Evolutionary conservation across 2,113 vertebrate species (phyloP).

Genomic region (Oryzias celebensis): DNA sequence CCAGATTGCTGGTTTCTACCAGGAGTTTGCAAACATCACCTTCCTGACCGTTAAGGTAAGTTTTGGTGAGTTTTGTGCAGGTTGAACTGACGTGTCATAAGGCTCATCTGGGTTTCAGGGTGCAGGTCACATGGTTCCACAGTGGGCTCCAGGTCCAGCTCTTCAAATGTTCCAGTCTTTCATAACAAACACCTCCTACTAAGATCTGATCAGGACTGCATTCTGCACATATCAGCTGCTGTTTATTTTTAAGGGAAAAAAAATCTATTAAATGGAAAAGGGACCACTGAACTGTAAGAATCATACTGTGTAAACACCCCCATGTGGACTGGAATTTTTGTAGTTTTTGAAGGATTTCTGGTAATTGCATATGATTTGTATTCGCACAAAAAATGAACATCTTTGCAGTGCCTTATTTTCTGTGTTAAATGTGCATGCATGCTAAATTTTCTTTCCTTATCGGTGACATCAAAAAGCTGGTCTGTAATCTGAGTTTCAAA

Average conservation of each 20-base stretch:
- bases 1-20: slow-evolving; percentile 79
- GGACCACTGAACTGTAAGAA: too few relatives aligned
- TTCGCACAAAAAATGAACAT: background rate
- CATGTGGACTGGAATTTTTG: too few relatives aligned
- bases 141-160: slow-evolving; percentile 79
- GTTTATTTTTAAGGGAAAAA: background rate
- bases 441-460: background rate
- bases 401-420: background rate
- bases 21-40: slow-evolving; percentile 76
- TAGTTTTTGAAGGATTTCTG: too few relatives aligned
- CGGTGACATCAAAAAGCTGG: too few relatives aligned
- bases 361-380: background rate
- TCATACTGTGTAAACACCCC: too few relatives aligned
- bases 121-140: slow-evolving; percentile 83
- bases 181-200: slow-evolving; percentile 65
- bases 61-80: background rate
- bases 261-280: background rate
- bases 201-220: slow-evolving; percentile 18
- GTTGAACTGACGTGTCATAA: background rate
- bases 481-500: too few relatives aligned
- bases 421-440: background rate
- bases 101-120: slow-evolving; percentile 65
- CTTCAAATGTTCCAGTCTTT: slow-evolving; percentile 79
- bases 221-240: slow-evolving; percentile 16
- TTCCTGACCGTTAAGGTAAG: slow-evolving; percentile 79